phyloP scores from a whole-genome alignment of 2,888 invertebrate species.

The Adelognathus sp. region DNA sequence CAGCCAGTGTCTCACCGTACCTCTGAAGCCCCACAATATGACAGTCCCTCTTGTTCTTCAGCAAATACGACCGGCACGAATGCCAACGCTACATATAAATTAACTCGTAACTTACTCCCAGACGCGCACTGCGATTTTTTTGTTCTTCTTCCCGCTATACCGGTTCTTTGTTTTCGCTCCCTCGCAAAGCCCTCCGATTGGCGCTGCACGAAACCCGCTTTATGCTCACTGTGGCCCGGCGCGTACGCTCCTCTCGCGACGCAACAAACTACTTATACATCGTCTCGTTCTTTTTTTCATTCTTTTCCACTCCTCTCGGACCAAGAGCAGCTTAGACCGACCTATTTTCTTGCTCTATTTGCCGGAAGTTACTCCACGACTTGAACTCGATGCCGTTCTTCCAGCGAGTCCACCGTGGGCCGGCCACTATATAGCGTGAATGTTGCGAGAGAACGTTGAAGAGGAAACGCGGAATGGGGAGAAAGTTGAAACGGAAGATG shows the following conservation, averaged over 20 bases:
- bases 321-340: conserved; percentile 37
- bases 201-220: conserved; percentile 1
- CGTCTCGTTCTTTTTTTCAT: not conserved
- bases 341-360: conserved; percentile 51
- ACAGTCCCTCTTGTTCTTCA: conserved; percentile 16
- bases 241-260: not conserved
- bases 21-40: not conserved
- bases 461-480: no score
- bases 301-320: conserved; percentile 16
- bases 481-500: no score
- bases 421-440: conserved; percentile 13
- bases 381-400: conserved; percentile 25
- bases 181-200: not conserved
- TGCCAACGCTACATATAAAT: not conserved
- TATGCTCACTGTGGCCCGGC: not conserved
- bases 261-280: conserved; percentile 11
- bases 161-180: conserved; percentile 13
- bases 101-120: not conserved
- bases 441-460: conserved; percentile 2
- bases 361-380: conserved; percentile 32
- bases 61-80: not conserved
- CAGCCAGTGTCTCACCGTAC: not conserved
- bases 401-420: not conserved
- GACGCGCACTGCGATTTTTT: conserved; percentile 18
- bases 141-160: not conserved